These are phyloP conservation scores for Epizoanthus stellaris DNA, from an alignment of 92 coral and sea anemone genomes.

Conservation along the genomic window DNA sequence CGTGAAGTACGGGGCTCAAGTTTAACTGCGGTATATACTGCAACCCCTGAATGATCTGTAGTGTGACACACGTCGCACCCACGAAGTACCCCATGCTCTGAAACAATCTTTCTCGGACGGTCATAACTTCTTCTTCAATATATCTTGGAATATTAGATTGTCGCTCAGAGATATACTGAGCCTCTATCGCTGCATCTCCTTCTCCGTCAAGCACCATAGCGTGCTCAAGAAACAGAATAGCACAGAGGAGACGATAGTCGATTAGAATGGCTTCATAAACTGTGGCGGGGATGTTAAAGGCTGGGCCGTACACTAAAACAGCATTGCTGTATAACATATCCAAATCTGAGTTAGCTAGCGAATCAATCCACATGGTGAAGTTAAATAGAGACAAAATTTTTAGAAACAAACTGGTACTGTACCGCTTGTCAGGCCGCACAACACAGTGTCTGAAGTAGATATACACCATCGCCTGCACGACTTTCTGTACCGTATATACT, in stretches of 20 bases:
- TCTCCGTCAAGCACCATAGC: not conserved
- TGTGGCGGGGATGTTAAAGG: not conserved
- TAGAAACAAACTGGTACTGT: conserved; percentile 35
- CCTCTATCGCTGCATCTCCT: not conserved
- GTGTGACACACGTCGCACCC: not conserved
- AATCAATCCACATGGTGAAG: conserved; percentile 52
- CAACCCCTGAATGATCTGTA: conserved; percentile 3
- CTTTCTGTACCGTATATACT: conserved; percentile 9
- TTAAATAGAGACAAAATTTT: conserved; percentile 32
- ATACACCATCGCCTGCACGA: conserved; percentile 38
- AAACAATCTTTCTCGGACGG: not conserved
- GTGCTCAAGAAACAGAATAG: conserved; percentile 9
- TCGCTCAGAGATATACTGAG: not conserved
- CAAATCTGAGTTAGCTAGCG: not conserved
- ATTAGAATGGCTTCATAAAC: conserved; percentile 1
- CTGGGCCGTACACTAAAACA: not conserved
- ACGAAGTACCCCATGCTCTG: not conserved
- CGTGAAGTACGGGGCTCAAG: not conserved
- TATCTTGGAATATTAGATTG: not conserved
- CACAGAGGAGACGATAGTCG: conserved; percentile 1
- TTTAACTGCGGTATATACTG: not conserved
- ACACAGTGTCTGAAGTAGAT: conserved; percentile 20
- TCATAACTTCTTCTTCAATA: not conserved
- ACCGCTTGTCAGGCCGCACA: not conserved
- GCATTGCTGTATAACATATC: not conserved